These are phyloP conservation scores for Verasper variegatus DNA, from an alignment of 2,113 vertebrate species.

Conservation along the genomic window DNA sequence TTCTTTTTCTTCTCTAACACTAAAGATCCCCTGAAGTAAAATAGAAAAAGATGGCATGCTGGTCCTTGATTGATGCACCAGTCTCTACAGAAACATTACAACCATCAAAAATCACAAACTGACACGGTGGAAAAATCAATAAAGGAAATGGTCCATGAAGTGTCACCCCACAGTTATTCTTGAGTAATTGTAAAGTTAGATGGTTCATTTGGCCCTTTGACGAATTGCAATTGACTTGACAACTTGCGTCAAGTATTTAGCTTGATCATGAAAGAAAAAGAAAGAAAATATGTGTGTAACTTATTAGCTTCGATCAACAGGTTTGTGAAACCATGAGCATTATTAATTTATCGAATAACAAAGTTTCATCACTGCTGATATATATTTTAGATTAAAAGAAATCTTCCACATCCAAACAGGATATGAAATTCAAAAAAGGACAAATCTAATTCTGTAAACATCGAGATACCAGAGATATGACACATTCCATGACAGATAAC, in stretches of 20 bases:
- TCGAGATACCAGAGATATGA: slow-evolving; percentile 1
- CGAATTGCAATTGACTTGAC: slow-evolving; percentile 6
- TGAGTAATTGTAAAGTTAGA: slow-evolving; percentile 4
- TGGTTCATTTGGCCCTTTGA: slow-evolving; percentile 12
- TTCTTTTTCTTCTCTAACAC: too few species aligned
- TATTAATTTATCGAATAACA: slow-evolving; percentile 16
- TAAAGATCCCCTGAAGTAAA: slow-evolving; percentile 4
- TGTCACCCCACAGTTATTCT: background rate
- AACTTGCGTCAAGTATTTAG: background rate
- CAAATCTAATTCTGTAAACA: background rate
- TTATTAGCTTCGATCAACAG: slow-evolving; percentile 1
- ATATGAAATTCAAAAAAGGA: slow-evolving; percentile 26
- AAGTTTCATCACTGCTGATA: background rate
- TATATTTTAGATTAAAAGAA: background rate
- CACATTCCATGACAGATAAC: background rate
- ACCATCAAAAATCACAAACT: background rate
- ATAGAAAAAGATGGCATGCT: slow-evolving; percentile 2
- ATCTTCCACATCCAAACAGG: background rate
- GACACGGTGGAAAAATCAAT: slow-evolving; percentile 5
- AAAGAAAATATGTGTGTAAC: slow-evolving; percentile 5
- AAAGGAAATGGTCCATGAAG: slow-evolving; percentile 1
- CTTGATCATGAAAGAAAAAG: background rate
- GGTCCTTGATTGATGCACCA: slow-evolving; percentile 5
- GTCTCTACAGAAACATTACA: background rate
- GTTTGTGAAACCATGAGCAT: background rate